These are phyloP conservation scores for Crypturellus tataupa DNA, from an alignment of 2,797 vertebrate genomes.

Conservation along the genomic window DNA sequence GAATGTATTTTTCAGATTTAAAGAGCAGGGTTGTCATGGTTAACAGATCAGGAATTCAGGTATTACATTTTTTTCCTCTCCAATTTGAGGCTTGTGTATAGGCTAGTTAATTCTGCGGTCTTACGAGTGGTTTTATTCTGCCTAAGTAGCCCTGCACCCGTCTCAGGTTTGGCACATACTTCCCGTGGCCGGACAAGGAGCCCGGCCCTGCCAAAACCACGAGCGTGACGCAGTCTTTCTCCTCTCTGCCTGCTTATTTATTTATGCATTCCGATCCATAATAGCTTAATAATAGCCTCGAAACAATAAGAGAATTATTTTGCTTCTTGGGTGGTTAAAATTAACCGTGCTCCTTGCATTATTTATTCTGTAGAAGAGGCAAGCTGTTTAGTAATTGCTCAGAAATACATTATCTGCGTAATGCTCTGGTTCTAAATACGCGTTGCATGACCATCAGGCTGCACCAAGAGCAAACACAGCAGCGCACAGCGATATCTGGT, in stretches of 20 bases:
- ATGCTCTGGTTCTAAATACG: slow-evolving; percentile 61
- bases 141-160: not conserved
- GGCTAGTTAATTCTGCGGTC: not conserved
- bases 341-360: not conserved
- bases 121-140: not conserved
- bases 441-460: slow-evolving; percentile 16
- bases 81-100: not conserved
- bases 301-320: slow-evolving; percentile 62
- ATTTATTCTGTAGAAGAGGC: slow-evolving; percentile 39
- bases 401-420: slow-evolving; percentile 67
- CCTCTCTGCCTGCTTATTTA: slow-evolving; percentile 24
- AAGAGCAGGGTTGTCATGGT: not conserved
- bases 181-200: fast-evolving
- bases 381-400: slow-evolving; percentile 44
- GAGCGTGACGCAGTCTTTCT: not conserved
- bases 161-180: not conserved
- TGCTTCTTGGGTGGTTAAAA: slow-evolving; percentile 62
- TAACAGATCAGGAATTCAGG: not conserved
- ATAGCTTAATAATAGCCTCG: slow-evolving; percentile 56
- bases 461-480: slow-evolving; percentile 58
- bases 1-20: slow-evolving; percentile 10
- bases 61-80: not conserved
- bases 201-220: not conserved
- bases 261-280: slow-evolving; percentile 21
- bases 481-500: slow-evolving; percentile 22